phyloP scores from a whole-genome alignment of 2,113 vertebrate genomes.

The Thamnophis sirtalis region DNA sequence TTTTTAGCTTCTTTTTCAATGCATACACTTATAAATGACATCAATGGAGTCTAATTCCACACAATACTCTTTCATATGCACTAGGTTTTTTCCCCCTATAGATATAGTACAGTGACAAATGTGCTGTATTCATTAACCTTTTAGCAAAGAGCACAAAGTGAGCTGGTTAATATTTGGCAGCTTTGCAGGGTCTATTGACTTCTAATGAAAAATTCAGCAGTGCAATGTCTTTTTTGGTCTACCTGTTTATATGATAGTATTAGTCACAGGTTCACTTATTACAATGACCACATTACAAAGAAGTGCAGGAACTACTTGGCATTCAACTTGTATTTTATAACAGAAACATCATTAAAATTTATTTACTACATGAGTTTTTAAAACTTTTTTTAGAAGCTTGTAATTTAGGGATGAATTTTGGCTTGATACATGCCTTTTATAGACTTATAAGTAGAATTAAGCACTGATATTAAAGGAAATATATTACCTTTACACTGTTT shows the following conservation, averaged over 20 bases:
- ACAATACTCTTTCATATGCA: slow-evolving; percentile 62
- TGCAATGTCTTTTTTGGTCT: slow-evolving; percentile 47
- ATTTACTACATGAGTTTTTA: slow-evolving; percentile 62
- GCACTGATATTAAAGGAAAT: slow-evolving; percentile 4
- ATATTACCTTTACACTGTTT: not conserved
- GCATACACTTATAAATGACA: not conserved
- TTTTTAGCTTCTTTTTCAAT: slow-evolving; percentile 24
- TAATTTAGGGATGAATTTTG: slow-evolving; percentile 42
- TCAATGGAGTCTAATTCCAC: slow-evolving; percentile 48
- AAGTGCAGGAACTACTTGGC: not conserved
- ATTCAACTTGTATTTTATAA: slow-evolving; percentile 51
- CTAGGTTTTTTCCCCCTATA: slow-evolving; percentile 51
- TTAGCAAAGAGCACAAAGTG: slow-evolving; percentile 71
- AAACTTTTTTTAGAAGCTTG: slow-evolving; percentile 49
- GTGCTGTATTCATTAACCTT: slow-evolving; percentile 79
- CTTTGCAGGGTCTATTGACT: slow-evolving; percentile 59
- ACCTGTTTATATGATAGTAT: slow-evolving; percentile 48
- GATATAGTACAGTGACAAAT: slow-evolving; percentile 65
- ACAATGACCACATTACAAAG: slow-evolving; percentile 45
- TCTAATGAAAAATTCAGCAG: slow-evolving; percentile 71
- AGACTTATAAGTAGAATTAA: slow-evolving; percentile 16
- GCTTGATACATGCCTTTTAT: slow-evolving; percentile 29
- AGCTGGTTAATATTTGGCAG: slow-evolving; percentile 74
- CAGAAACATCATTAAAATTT: slow-evolving; percentile 51
- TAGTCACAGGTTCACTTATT: slow-evolving; percentile 53